Conservation (phyloP, 2,797 vertebrate species). For the Micrastur ruficollis region DNA sequence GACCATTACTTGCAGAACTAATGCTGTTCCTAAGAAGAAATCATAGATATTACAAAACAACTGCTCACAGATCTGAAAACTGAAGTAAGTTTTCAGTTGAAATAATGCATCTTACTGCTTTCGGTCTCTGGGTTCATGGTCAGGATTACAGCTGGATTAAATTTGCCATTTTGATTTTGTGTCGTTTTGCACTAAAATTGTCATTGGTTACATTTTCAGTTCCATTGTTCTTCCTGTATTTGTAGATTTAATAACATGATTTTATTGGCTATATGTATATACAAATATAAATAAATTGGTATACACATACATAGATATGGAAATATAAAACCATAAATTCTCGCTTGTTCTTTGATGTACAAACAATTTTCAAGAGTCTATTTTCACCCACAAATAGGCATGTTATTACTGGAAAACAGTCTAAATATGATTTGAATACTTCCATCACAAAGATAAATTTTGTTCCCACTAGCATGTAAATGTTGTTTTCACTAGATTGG, state of each 20-base stretch:
- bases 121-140: neutral
- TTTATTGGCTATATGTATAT: neutral
- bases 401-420: neutral
- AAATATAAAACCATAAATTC: neutral
- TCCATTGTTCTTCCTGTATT: neutral
- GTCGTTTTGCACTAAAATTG: neutral
- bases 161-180: neutral
- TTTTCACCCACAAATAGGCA: neutral
- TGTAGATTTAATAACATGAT: neutral
- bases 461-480: neutral
- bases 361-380: neutral
- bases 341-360: neutral
- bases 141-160: neutral
- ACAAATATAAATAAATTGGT: neutral
- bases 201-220: neutral
- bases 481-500: neutral
- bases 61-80: neutral
- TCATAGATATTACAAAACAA: neutral
- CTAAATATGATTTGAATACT: conserved; percentile 3
- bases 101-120: neutral
- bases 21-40: neutral
- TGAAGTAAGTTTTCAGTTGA: neutral
- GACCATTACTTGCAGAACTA: neutral
- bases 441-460: neutral
- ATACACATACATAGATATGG: neutral